Base-by-base conservation (phyloP, 2,888 invertebrate genomes). In the Plebejus anna region DNA sequence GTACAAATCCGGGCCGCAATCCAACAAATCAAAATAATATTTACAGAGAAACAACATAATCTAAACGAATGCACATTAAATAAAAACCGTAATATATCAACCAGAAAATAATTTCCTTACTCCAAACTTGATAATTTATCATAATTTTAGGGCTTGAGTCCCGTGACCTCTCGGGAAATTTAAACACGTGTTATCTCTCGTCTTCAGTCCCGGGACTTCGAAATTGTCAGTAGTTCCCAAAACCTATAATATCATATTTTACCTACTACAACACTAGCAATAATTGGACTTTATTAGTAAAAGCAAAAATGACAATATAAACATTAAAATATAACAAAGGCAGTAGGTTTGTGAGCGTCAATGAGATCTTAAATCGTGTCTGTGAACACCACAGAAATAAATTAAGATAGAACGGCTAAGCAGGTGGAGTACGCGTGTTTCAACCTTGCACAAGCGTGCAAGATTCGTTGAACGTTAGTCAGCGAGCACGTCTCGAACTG, bases 11-110 rank as follows among this genome's bases (percentile, higher is more conserved):
- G 86, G 86, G 85, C 84, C 83, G 81, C 81, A 79, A 81, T 84
- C 84, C 82, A 83, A 84, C 81, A 82, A 82, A 86, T 88, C 83
- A 88, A 93, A 93, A 93, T 92, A 92, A 93, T 92, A 93, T 92
- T 93, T 91, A 92, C 89, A 90, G 88, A 90, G 90, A 91, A 83
- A 82, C 83, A 80, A 84, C 75, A 78, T 76, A 81, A 79, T 78
- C 77, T 76, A 76, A 76, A 73, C 57, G 51, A 79, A 78, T 76
- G 75, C 82, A 71, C 71, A 70, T 71, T 71, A 57, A 76, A 76
- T 71, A 76, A 57, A 28, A 42, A 76, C 76, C 28, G 57, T 59
- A 57, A 57, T 71, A 78, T 61, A 78, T 75, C 61, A 75, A 80
- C 76, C 76, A 71, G 78, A 78, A 77, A 77, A 79, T 59, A 78